These are phyloP conservation scores for Delia radicum DNA, from an alignment of 1,140 invertebrate species.

Conservation along the genomic window DNA sequence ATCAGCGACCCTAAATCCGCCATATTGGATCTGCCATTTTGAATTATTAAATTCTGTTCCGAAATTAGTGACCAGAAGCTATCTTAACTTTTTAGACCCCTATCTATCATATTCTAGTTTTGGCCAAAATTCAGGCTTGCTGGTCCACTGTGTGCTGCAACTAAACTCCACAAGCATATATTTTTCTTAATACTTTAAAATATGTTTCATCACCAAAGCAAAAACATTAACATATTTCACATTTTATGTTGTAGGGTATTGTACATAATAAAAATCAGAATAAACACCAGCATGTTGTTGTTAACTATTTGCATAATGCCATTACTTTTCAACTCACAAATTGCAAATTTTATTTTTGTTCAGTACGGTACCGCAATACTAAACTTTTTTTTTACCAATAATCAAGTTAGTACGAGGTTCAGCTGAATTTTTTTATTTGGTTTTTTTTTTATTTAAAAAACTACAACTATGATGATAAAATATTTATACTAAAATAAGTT, in stretches of 20 bases:
- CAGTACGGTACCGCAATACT: background rate
- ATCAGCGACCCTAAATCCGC: no score
- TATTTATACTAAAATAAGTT: background rate
- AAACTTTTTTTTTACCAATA: background rate
- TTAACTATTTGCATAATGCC: slow-evolving; percentile 8
- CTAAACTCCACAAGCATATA: no score
- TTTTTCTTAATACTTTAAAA: no score
- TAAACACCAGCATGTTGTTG: background rate
- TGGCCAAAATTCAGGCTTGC: no score
- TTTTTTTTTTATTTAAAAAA: background rate
- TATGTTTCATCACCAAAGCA: no score
- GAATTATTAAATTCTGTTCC: no score
- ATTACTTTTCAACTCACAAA: background rate
- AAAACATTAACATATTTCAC: no score
- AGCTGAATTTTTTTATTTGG: background rate
- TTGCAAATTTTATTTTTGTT: background rate
- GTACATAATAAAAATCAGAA: background rate
- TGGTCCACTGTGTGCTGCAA: no score
- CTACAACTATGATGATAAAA: background rate
- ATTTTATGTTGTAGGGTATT: background rate
- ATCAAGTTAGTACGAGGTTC: background rate
- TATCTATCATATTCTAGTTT: no score
- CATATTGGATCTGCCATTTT: no score
- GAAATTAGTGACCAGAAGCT: no score
- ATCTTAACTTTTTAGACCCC: no score